Percentiles rank a stretch among this genome's conserved stretches.
phyloP scores from a whole-genome alignment of 2,113 vertebrate genomes.

The Hemicordylus capensis region DNA sequence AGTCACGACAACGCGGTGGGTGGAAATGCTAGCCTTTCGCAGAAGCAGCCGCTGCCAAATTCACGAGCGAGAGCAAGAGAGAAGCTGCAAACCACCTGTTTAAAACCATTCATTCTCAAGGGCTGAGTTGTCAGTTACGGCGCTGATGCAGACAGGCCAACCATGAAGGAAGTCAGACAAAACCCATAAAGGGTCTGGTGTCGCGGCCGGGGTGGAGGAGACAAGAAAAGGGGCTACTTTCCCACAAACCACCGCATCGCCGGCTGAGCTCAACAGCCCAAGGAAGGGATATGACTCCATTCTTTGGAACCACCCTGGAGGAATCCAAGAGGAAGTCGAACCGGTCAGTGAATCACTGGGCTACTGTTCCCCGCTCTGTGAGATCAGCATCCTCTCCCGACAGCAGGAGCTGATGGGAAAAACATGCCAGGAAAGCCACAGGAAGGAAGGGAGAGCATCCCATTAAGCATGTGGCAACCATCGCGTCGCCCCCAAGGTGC shows the following conservation, averaged over 20 bases:
- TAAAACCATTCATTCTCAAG: too few relatives aligned
- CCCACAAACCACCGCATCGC: slow-evolving; percentile 9
- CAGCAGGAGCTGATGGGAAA: neutral
- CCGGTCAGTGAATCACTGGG: neutral
- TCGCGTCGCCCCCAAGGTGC: neutral
- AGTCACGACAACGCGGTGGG: too few relatives aligned
- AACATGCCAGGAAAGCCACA: neutral
- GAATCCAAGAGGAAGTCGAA: slow-evolving; percentile 20
- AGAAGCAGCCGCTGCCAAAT: too few relatives aligned
- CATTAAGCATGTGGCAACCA: neutral
- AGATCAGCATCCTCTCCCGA: neutral
- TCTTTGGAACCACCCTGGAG: slow-evolving; percentile 10
- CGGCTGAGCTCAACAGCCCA: neutral
- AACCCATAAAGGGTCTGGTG: too few relatives aligned
- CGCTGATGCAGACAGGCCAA: too few relatives aligned
- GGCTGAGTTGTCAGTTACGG: too few relatives aligned
- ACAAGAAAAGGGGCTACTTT: neutral
- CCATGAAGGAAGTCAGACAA: too few relatives aligned
- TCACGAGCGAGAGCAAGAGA: too few relatives aligned
- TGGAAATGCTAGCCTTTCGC: too few relatives aligned
- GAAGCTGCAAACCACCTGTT: too few relatives aligned
- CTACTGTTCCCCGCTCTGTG: neutral
- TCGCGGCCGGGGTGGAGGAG: too few relatives aligned
- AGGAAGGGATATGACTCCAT: neutral
- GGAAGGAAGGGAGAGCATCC: neutral